Conservation (phyloP, 2,113 vertebrate genomes). For the Centropus unirufus region DNA sequence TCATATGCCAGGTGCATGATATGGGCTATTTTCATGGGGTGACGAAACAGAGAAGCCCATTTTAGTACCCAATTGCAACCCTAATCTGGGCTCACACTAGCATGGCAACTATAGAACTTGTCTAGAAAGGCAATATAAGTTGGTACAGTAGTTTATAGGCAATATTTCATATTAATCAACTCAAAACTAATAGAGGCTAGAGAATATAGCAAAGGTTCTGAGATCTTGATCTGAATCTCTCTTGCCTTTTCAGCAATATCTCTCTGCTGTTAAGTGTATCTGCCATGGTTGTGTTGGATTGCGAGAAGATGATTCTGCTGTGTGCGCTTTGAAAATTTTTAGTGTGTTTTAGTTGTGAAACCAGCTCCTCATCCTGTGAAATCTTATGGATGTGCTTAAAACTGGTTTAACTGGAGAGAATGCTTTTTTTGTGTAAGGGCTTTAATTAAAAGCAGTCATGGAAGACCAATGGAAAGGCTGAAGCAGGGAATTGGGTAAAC, state of each 20-base stretch:
- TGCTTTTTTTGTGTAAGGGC: accelerated
- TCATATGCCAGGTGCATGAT: no score
- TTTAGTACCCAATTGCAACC: background rate
- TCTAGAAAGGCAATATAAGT: background rate
- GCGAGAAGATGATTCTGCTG: background rate
- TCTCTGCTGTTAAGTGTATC: background rate
- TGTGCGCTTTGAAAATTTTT: background rate
- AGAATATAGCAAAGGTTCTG: background rate
- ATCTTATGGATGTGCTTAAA: background rate
- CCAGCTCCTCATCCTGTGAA: background rate
- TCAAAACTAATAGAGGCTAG: background rate
- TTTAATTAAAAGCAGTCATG: background rate
- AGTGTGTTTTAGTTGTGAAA: background rate
- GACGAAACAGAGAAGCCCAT: background rate
- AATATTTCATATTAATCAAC: background rate
- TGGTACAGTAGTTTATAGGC: background rate
- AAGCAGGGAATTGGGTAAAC: background rate
- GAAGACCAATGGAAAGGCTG: background rate
- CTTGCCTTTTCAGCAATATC: background rate
- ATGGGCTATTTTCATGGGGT: background rate
- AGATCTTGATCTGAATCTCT: background rate
- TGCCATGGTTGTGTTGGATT: background rate
- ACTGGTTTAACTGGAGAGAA: background rate
- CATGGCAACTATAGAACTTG: background rate
- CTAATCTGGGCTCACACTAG: background rate